Conservation (phyloP, 2,888 invertebrate species). For the Phlogophora meticulosa region DNA sequence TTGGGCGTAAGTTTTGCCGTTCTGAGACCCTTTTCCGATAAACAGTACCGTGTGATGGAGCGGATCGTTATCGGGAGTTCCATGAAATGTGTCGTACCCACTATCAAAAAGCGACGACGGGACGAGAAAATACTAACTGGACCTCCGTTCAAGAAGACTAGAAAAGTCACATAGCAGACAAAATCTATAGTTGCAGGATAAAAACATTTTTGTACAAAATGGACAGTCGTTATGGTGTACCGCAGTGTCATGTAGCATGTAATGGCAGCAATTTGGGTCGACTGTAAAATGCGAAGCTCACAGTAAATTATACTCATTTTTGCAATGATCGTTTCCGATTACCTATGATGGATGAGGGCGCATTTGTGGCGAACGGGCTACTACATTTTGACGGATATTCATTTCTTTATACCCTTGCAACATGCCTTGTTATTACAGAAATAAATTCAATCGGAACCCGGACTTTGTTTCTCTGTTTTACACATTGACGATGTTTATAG, state of each 20-base stretch:
- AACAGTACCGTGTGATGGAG: conserved; percentile 83
- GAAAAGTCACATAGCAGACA: conserved; percentile 64
- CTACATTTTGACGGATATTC: conserved; percentile 72
- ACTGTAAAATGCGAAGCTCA: conserved; percentile 83
- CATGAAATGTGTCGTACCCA: conserved; percentile 71
- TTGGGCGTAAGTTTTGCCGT: conserved; percentile 84
- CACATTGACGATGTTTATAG: background rate
- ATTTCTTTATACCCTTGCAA: conserved; percentile 63
- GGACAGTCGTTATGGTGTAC: conserved; percentile 78
- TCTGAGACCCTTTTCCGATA: conserved; percentile 81
- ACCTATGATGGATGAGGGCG: conserved; percentile 83
- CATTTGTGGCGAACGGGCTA: conserved; percentile 76
- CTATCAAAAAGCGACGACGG: conserved; percentile 75
- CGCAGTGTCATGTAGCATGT: conserved; percentile 82
- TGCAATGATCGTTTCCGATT: conserved; percentile 89
- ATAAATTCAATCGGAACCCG: conserved; percentile 57
- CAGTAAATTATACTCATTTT: conserved; percentile 87
- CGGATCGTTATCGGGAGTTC: conserved; percentile 79
- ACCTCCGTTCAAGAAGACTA: conserved; percentile 77
- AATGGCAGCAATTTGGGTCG: conserved; percentile 86
- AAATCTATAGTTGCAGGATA: conserved; percentile 58
- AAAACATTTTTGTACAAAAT: conserved; percentile 73
- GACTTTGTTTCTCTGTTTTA: conserved; percentile 39
- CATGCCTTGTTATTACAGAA: conserved; percentile 59
- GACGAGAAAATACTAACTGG: conserved; percentile 77